phyloP scores from a whole-genome alignment of 2,113 vertebrate species.

The Serinus canaria region DNA sequence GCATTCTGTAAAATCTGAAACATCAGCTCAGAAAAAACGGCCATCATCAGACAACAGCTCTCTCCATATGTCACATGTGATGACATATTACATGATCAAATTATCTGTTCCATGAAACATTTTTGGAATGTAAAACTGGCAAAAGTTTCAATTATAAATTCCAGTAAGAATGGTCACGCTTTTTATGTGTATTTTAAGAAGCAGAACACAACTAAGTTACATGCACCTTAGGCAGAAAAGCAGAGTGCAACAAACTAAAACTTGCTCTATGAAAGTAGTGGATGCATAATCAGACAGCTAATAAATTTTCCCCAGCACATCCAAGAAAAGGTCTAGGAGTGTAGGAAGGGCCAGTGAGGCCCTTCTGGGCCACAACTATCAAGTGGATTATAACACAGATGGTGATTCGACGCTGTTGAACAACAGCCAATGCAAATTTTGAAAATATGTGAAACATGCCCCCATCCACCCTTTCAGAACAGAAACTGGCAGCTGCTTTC shows the following conservation, averaged over 20 bases:
- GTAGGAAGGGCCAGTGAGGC: conserved; percentile 23
- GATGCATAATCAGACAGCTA: neutral
- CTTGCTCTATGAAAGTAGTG: neutral
- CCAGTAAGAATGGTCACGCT: neutral
- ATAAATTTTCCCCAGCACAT: neutral
- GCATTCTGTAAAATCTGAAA: conserved; percentile 2
- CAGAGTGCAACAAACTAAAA: neutral
- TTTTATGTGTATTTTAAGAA: neutral
- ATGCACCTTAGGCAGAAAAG: neutral
- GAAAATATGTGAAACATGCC: conserved; percentile 58
- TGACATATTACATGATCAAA: neutral
- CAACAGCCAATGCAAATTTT: conserved; percentile 48
- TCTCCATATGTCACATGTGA: neutral
- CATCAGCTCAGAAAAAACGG: neutral
- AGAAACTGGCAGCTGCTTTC: conserved; percentile 54
- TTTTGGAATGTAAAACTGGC: neutral
- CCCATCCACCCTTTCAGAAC: conserved; percentile 43
- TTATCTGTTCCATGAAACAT: neutral
- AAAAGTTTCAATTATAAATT: neutral
- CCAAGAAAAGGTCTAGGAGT: neutral
- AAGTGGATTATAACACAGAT: conserved; percentile 48
- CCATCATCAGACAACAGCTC: neutral
- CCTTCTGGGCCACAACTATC: conserved; percentile 37
- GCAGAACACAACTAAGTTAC: neutral
- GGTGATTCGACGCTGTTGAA: conserved; percentile 25